Percentiles rank a stretch among this genome's conserved stretches.
Evolutionary conservation across 2,888 invertebrate species (phyloP).

Genomic region (Salpingus planirostris): DNA sequence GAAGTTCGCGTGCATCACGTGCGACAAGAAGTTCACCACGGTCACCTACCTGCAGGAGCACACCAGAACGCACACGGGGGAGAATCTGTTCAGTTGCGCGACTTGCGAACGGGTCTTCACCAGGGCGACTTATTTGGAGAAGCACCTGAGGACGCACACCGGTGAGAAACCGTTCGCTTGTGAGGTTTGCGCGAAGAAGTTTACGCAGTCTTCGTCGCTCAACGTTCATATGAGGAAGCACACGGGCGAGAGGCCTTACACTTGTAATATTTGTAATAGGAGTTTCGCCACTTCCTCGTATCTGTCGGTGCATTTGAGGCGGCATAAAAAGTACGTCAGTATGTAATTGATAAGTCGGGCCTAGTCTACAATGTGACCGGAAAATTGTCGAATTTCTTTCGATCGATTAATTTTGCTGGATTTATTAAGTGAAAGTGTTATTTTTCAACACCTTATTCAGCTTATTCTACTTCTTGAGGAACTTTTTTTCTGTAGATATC

Average conservation of each 20-base stretch:
- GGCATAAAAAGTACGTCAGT: conserved; percentile 30
- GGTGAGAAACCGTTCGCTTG: conserved; percentile 39
- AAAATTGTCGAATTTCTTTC: no score
- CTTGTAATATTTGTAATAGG: conserved; percentile 27
- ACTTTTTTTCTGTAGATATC: no score
- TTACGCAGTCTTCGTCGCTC: conserved; percentile 49
- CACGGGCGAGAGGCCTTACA: conserved; percentile 20
- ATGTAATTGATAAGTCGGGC: no score
- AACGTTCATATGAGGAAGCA: conserved; percentile 37
- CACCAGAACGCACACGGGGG: conserved; percentile 13
- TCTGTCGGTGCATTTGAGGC: conserved; percentile 26
- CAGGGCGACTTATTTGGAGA: conserved; percentile 10
- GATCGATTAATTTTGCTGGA: no score
- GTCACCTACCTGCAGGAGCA: conserved; percentile 23
- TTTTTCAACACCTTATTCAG: no score
- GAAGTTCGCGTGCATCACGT: conserved; percentile 27
- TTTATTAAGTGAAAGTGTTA: no score
- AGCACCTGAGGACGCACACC: conserved; percentile 11
- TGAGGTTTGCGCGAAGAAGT: conserved; percentile 46
- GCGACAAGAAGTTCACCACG: conserved; percentile 22
- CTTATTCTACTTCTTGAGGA: no score
- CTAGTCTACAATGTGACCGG: no score
- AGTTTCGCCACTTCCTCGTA: conserved; percentile 29
- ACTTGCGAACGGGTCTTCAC: conserved; percentile 13
- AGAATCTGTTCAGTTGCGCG: conserved; percentile 11